Evolutionary conservation across 2,888 invertebrate genomes (phyloP), one percentile per base, ranked within the genome.

Genomic region (Limnephilus rhombicus): DNA sequence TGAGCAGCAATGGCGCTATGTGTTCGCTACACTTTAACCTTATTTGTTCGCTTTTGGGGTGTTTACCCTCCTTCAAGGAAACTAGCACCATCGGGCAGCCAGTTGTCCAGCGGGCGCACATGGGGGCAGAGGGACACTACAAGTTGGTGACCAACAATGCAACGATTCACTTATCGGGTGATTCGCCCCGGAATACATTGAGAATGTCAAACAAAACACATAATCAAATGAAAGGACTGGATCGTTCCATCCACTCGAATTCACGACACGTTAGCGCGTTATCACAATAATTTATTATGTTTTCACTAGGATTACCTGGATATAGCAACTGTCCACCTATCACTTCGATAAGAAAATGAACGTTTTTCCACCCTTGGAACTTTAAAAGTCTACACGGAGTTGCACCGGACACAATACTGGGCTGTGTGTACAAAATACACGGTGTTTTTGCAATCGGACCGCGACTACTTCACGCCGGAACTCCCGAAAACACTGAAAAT

Each of bases 41-140:
- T 89, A 92, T 92, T 85, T 91, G 91, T 89, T 92, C 92, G 91
- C 92, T 92, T 85, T 92, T 92, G 89, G 91, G 92, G 89, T 92
- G 92, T 86, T 92, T 92, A 80, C 90, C 90, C 90, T 91, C 87
- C 53, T 87, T 81, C 80, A 81, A 85, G 80, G 81, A 90, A 24
- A 83, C 90, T 89, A 92, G 49, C 91, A 92, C 91, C 90, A 92
- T 87, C 90, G 90, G 92, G 87, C 91, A 92, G 90, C 90, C 91
- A 34, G 68, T 81, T 81, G 90, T 31, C 92, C 92, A 92, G 80
- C 92, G 91, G 90, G 90, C 41, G 87, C 91, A 92, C 92, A 92
- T 92, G 90, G 88, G 90, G 91, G 68, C 87, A 53, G 90, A 49
- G 29, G 37, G 80, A 31, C 83, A 88, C 87, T 87, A 29, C 29